These are phyloP conservation scores for Oscheius myriophilus DNA, from an alignment of 2,888 invertebrate species.

Conservation along the genomic window DNA sequence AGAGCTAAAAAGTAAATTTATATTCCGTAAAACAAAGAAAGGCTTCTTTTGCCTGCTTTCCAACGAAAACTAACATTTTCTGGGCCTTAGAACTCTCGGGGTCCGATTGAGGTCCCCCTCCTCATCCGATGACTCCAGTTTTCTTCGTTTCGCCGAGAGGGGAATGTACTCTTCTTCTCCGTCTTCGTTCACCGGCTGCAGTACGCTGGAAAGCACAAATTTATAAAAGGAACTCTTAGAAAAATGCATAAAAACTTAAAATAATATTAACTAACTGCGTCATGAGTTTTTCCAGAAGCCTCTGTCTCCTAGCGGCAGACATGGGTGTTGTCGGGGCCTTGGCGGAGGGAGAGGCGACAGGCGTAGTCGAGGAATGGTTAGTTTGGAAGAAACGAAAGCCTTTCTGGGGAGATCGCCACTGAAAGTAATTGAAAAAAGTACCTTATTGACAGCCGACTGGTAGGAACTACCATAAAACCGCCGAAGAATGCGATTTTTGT, in stretches of 20 bases:
- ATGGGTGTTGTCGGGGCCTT: not conserved
- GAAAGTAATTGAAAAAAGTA: too few species aligned
- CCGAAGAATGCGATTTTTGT: too few species aligned
- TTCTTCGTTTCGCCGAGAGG: not conserved
- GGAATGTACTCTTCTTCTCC: slow-evolving; percentile 6
- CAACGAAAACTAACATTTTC: slow-evolving; percentile 10
- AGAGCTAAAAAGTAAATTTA: too few species aligned
- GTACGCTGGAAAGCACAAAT: not conserved
- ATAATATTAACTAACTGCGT: not conserved
- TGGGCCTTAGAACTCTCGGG: slow-evolving; percentile 1
- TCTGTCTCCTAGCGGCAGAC: not conserved
- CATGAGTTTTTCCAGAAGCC: not conserved
- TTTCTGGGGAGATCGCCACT: slow-evolving; percentile 11
- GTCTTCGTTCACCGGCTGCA: not conserved
- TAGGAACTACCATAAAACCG: too few species aligned
- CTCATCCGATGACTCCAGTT: not conserved
- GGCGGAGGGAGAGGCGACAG: not conserved
- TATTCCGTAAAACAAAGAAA: too few species aligned
- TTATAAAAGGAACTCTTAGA: too few species aligned
- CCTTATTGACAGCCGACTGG: too few species aligned
- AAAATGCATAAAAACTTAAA: too few species aligned
- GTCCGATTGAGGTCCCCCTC: not conserved
- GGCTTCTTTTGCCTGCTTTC: too few species aligned
- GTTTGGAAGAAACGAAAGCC: not conserved
- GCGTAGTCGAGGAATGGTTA: not conserved